phyloP scores from a whole-genome alignment of 2,113 vertebrate genomes.

The Tringa solitaria region DNA sequence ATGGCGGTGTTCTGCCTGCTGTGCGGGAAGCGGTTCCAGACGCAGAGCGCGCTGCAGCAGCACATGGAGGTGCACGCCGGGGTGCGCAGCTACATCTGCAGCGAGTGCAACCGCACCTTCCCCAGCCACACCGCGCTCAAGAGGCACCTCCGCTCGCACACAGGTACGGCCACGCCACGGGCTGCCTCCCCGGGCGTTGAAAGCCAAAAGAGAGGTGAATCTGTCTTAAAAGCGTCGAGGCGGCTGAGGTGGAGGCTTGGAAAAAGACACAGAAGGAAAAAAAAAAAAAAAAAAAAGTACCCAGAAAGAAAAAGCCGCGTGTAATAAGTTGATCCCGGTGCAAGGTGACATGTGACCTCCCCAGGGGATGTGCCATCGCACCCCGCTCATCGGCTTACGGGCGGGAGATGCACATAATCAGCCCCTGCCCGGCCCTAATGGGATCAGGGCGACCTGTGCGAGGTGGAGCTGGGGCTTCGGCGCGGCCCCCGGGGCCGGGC shows the following conservation, averaged over 20 bases:
- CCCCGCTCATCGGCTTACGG: neutral
- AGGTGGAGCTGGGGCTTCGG: neutral
- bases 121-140: conserved; percentile 99
- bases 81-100: conserved; percentile 97
- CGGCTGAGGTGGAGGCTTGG: neutral
- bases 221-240: fast-evolving
- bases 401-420: conserved; percentile 39
- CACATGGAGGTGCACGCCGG: conserved; percentile 99
- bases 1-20: conserved; percentile 99
- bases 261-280: neutral
- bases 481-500: neutral
- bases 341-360: conserved; percentile 15
- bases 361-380: neutral
- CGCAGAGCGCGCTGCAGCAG: conserved; percentile 93
- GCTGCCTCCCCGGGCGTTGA: neutral
- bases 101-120: conserved; percentile 97
- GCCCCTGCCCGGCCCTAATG: conserved; percentile 1
- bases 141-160: conserved; percentile 96
- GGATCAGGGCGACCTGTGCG: conserved; percentile 41
- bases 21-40: conserved; percentile 96
- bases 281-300: no score
- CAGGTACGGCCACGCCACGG: conserved; percentile 73
- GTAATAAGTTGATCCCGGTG: neutral
- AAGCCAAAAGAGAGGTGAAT: no score
- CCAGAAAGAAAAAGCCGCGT: neutral